A percentile compares a stretch with the other conserved stretches of the same genome.
Evolutionary conservation across 2,888 invertebrate species (phyloP).

Genomic region (Ectobius pallidus): DNA sequence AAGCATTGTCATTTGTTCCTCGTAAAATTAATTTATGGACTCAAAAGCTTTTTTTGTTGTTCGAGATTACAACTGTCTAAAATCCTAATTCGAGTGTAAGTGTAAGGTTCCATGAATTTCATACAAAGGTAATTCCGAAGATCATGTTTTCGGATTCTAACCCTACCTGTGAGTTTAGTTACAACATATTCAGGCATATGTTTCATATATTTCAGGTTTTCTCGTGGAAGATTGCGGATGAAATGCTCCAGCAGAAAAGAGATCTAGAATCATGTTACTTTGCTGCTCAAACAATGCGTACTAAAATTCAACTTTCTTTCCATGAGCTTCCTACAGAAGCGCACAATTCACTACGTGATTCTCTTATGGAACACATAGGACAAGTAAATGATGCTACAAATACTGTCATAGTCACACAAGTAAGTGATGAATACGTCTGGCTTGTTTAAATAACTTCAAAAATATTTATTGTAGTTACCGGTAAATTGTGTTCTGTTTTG

Average conservation of each 20-base stretch:
- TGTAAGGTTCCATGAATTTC: too few relatives aligned
- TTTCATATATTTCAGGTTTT: constrained; percentile 71
- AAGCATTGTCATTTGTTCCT: constrained; percentile 56
- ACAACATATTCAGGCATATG: too few relatives aligned
- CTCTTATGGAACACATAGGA: constrained; percentile 85
- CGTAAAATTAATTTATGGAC: too few relatives aligned
- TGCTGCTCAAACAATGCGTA: constrained; percentile 97
- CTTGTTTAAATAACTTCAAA: too few relatives aligned
- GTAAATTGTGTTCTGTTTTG: background rate
- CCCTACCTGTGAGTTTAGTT: too few relatives aligned
- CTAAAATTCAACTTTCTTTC: constrained; percentile 90
- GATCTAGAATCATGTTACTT: constrained; percentile 95
- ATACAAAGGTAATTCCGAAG: too few relatives aligned
- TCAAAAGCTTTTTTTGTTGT: too few relatives aligned
- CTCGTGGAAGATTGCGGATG: constrained; percentile 97
- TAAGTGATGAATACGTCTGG: too few relatives aligned
- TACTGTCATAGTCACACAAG: constrained; percentile 85
- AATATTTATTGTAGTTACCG: too few relatives aligned
- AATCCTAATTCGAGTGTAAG: too few relatives aligned
- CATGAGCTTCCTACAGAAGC: constrained; percentile 88
- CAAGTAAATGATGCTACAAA: constrained; percentile 80
- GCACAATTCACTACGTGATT: constrained; percentile 85
- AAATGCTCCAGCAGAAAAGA: constrained; percentile 85
- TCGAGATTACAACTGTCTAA: too few relatives aligned
- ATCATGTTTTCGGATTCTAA: too few relatives aligned